A percentile compares a stretch with the other conserved stretches of the same genome.
These are phyloP conservation scores for Hedychridium roseum DNA, from an alignment of 2,888 invertebrate species.

Conservation along the genomic window DNA sequence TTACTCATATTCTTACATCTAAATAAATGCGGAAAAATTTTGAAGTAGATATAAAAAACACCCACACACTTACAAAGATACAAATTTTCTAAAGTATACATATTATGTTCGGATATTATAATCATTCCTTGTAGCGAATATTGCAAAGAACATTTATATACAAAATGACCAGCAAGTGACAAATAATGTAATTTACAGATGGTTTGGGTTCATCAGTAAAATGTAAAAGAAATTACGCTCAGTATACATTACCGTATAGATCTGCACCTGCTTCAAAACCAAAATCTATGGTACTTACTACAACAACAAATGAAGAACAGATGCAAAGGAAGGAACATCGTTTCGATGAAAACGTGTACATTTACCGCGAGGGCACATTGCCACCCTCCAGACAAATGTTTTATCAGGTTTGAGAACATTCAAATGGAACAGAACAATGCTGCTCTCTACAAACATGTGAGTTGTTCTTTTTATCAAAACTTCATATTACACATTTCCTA, in stretches of 20 bases:
- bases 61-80: no score
- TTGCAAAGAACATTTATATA: no score
- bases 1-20: no score
- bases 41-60: no score
- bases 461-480: constrained; percentile 7
- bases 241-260: constrained; percentile 65
- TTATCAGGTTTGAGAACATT: constrained; percentile 73
- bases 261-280: constrained; percentile 61
- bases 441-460: neutral
- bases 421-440: constrained; percentile 1
- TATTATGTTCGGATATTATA: no score
- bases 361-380: constrained; percentile 75
- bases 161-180: no score
- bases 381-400: constrained; percentile 89
- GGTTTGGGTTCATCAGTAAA: constrained; percentile 66
- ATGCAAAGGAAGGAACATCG: constrained; percentile 46
- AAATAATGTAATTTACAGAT: constrained; percentile 60
- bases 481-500: constrained; percentile 49
- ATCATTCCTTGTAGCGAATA: no score
- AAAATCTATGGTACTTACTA: constrained; percentile 53
- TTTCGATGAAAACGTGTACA: constrained; percentile 66
- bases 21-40: no score
- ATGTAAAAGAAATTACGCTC: constrained; percentile 65
- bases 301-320: constrained; percentile 50
- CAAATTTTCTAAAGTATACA: no score